Percentiles rank a stretch among this genome's conserved stretches.
phyloP scores from a whole-genome alignment of 2,888 invertebrate species.

The Bruchidius siliquastri region DNA sequence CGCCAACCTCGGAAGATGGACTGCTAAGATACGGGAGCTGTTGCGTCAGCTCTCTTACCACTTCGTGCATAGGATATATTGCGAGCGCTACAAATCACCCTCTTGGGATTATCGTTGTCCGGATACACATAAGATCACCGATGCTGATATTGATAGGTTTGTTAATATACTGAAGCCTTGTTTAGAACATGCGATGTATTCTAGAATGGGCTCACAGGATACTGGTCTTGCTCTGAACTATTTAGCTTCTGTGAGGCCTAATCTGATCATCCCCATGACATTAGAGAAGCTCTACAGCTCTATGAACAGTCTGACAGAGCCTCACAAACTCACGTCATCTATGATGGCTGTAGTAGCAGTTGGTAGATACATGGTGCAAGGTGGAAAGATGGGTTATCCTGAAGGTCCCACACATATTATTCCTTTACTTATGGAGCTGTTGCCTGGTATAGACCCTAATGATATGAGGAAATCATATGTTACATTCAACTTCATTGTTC shows the following conservation, averaged over 20 bases:
- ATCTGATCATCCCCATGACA: conserved; percentile 75
- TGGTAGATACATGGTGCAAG: conserved; percentile 51
- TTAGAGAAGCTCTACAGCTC: conserved; percentile 76
- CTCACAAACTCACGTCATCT: conserved; percentile 73
- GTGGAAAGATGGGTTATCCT: conserved; percentile 55
- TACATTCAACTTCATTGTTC: conserved; percentile 74
- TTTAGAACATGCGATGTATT: conserved; percentile 74
- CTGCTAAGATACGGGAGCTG: conserved; percentile 60
- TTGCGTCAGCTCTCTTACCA: conserved; percentile 63
- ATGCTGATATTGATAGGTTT: conserved; percentile 76
- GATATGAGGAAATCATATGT: conserved; percentile 72
- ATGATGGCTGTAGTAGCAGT: conserved; percentile 68
- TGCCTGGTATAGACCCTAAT: conserved; percentile 89
- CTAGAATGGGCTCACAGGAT: conserved; percentile 60
- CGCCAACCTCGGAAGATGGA: conserved; percentile 82
- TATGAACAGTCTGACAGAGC: conserved; percentile 82
- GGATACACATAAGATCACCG: conserved; percentile 65
- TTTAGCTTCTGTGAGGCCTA: conserved; percentile 74
- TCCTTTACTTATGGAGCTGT: conserved; percentile 70
- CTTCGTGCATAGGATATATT: conserved; percentile 57
- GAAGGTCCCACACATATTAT: conserved; percentile 79
- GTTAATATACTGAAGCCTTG: conserved; percentile 71
- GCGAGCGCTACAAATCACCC: conserved; percentile 60
- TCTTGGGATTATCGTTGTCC: conserved; percentile 70
- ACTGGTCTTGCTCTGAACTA: conserved; percentile 66